These are phyloP conservation scores for Cotesia chilonis DNA, from an alignment of 1,140 invertebrate species.

Conservation along the genomic window DNA sequence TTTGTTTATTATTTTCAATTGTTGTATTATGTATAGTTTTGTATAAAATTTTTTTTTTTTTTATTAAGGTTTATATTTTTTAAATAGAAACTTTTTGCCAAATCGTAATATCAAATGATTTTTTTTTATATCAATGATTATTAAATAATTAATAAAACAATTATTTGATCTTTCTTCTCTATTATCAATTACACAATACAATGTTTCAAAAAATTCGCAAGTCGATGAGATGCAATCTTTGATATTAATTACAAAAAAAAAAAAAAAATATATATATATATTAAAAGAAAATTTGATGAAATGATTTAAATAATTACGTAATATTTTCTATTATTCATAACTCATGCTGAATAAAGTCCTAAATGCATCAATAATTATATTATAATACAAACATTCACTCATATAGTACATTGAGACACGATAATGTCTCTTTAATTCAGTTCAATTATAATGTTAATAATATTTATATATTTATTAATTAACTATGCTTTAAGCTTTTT, in stretches of 20 bases:
- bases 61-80: background rate
- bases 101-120: background rate
- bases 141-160: slow-evolving; percentile 9
- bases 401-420: slow-evolving; percentile 31
- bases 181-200: too few relatives aligned
- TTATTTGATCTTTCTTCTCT: background rate
- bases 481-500: slow-evolving; percentile 1
- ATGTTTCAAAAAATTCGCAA: too few relatives aligned
- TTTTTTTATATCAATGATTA: slow-evolving; percentile 12
- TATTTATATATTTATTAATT: slow-evolving; percentile 18
- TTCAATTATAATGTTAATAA: slow-evolving; percentile 25
- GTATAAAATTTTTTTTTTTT: slow-evolving; percentile 29
- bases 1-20: slow-evolving; percentile 19
- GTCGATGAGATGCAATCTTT: too few relatives aligned
- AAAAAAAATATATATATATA: too few relatives aligned
- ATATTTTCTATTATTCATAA: too few relatives aligned
- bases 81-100: background rate
- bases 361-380: background rate
- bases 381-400: slow-evolving; percentile 33
- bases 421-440: slow-evolving; percentile 30
- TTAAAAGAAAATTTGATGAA: too few relatives aligned
- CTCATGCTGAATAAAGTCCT: too few relatives aligned
- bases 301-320: too few relatives aligned
- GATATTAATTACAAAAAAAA: too few relatives aligned
- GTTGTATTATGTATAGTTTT: slow-evolving; percentile 21